A percentile compares a stretch with the other conserved stretches of the same genome.
These are phyloP conservation scores for Cichladusa arquata DNA, from an alignment of 2,113 vertebrate species.

Conservation along the genomic window DNA sequence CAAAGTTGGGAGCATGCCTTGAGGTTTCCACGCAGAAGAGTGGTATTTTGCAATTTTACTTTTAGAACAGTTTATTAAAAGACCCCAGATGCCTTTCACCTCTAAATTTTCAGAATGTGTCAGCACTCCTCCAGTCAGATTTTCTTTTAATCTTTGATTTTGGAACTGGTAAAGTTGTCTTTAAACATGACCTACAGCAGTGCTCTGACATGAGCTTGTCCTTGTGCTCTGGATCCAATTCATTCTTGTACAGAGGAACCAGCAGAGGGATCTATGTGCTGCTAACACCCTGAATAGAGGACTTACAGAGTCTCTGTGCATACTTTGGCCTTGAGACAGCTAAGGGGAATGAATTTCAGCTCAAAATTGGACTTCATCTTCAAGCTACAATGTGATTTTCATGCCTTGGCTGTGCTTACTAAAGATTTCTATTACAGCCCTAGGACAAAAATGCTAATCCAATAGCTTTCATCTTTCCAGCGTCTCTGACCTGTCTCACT, in stretches of 20 bases:
- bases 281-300: neutral
- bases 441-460: neutral
- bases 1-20: neutral
- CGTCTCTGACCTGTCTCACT: neutral
- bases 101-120: neutral
- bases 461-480: neutral
- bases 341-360: neutral
- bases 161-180: neutral
- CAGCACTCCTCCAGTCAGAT: neutral
- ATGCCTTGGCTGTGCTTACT: neutral
- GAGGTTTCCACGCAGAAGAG: rapidly evolving
- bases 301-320: neutral
- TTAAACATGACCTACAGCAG: neutral
- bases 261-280: neutral
- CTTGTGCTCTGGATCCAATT: neutral
- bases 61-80: neutral
- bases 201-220: neutral
- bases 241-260: neutral
- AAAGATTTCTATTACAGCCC: neutral
- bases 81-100: neutral
- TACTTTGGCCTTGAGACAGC: neutral
- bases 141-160: conserved; percentile 6
- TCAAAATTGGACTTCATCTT: neutral
- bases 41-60: neutral
- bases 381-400: neutral